Evolutionary conservation across 2,797 vertebrate species (phyloP).

Genomic region (Danio choprae): DNA sequence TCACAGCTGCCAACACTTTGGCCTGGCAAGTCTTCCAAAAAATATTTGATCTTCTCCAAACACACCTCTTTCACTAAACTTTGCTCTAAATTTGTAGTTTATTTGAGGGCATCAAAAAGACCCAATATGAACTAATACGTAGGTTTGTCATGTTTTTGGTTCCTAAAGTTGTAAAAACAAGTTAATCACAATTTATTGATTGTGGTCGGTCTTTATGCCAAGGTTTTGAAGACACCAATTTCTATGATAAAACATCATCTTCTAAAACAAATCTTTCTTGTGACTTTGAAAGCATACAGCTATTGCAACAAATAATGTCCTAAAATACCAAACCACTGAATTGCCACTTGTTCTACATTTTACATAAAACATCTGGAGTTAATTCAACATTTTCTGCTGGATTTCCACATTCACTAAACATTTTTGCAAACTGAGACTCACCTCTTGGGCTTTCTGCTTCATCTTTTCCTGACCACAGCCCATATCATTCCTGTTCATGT

Average conservation of each 20-base stretch:
- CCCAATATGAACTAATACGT: not conserved
- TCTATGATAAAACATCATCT: not conserved
- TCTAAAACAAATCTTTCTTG: not conserved
- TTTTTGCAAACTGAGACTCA: conserved; percentile 58
- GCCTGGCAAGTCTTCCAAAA: conserved; percentile 17
- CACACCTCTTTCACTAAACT: conserved; percentile 9
- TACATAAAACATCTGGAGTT: conserved; percentile 24
- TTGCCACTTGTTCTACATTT: conserved; percentile 11
- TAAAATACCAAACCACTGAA: not conserved
- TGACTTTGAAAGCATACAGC: not conserved
- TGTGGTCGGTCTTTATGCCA: not conserved
- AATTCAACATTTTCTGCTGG: conserved; percentile 18
- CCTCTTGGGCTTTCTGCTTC: conserved; percentile 85
- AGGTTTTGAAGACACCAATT: not conserved
- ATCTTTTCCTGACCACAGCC: conserved; percentile 82
- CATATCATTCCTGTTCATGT: conserved; percentile 71
- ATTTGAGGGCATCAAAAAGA: conserved; percentile 2
- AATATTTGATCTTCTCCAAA: not conserved
- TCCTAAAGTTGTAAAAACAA: not conserved
- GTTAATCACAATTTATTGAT: not conserved
- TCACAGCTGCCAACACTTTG: not conserved
- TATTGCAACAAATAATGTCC: not conserved
- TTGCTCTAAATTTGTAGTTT: conserved; percentile 14
- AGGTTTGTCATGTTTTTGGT: not conserved
- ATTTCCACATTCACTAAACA: conserved; percentile 19